A percentile compares a stretch with the other conserved stretches of the same genome.
Evolutionary conservation across 2,888 invertebrate species (phyloP).

Genomic region (Drosophila emarginata): DNA sequence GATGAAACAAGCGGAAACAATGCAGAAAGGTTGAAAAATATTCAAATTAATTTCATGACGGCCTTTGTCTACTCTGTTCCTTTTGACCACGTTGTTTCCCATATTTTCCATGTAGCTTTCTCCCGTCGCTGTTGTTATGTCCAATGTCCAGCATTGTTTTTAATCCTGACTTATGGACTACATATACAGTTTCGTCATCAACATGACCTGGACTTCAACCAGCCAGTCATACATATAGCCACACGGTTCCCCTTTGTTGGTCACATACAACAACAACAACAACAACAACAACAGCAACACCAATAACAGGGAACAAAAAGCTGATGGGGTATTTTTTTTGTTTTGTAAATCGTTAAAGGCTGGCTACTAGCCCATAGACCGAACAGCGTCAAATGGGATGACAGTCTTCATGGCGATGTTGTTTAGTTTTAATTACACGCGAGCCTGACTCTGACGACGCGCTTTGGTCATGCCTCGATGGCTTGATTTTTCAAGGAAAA

Average conservation of each 20-base stretch:
- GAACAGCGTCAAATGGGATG: conserved; percentile 8
- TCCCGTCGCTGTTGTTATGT: not conserved
- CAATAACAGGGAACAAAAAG: conserved; percentile 39
- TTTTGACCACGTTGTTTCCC: conserved; percentile 46
- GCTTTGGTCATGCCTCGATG: conserved; percentile 48
- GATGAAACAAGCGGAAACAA: conserved; percentile 18
- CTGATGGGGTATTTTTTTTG: conserved; percentile 47
- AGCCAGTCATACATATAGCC: conserved; percentile 8
- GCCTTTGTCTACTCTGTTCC: conserved; percentile 39
- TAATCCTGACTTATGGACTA: conserved; percentile 72
- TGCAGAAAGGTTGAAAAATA: conserved; percentile 55
- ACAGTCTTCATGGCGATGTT: conserved; percentile 35
- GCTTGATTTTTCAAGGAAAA: conserved; percentile 41
- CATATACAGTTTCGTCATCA: conserved; percentile 52
- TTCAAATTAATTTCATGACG: conserved; percentile 71
- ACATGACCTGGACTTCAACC: conserved; percentile 36
- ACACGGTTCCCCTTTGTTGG: conserved; percentile 21
- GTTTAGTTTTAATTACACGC: conserved; percentile 77
- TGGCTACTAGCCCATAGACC: conserved; percentile 24
- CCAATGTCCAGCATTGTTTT: conserved; percentile 41
- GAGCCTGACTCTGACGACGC: conserved; percentile 46
- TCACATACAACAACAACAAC: conserved; percentile 1
- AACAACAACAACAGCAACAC: not conserved
- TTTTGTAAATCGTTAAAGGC: conserved; percentile 38
- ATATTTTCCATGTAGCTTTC: conserved; percentile 59